A percentile compares a stretch with the other conserved stretches of the same genome.
Conservation (phyloP, 2,797 vertebrate genomes). For the Menidia menidia region DNA sequence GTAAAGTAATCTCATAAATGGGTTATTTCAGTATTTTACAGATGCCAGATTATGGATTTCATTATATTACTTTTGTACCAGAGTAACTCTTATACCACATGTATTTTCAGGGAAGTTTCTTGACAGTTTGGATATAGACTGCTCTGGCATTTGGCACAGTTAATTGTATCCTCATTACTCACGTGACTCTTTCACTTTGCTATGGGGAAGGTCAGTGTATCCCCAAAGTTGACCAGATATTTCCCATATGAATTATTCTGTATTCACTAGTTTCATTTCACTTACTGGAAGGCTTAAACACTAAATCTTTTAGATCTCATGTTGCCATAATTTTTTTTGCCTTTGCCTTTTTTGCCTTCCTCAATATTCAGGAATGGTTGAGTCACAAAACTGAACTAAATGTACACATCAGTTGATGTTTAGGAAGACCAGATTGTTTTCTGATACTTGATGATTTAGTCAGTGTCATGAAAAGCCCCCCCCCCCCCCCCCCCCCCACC, state of each 20-base stretch:
- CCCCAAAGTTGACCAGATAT: slow-evolving; percentile 2
- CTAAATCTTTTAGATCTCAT: too few relatives aligned
- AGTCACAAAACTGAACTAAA: not conserved
- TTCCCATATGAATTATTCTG: slow-evolving; percentile 14
- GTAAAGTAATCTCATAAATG: not conserved
- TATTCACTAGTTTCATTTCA: slow-evolving; percentile 10
- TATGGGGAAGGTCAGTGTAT: slow-evolving; percentile 11
- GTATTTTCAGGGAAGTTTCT: not conserved
- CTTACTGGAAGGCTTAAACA: slow-evolving; percentile 1
- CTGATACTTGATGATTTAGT: too few relatives aligned
- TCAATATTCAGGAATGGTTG: not conserved
- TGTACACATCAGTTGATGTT: not conserved
- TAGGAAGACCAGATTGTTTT: too few relatives aligned
- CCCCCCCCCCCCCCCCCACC: too few relatives aligned
- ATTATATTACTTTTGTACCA: not conserved
- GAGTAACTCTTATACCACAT: not conserved
- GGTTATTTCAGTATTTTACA: not conserved
- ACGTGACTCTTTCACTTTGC: slow-evolving; percentile 1
- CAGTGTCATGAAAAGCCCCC: too few relatives aligned
- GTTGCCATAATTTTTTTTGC: too few relatives aligned
- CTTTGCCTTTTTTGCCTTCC: not conserved
- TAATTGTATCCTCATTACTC: not conserved
- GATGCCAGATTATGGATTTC: not conserved
- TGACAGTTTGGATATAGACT: not conserved
- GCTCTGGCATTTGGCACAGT: not conserved